These are phyloP conservation scores for Morpho deidamia DNA, from an alignment of 2,888 invertebrate genomes.

Conservation along the genomic window DNA sequence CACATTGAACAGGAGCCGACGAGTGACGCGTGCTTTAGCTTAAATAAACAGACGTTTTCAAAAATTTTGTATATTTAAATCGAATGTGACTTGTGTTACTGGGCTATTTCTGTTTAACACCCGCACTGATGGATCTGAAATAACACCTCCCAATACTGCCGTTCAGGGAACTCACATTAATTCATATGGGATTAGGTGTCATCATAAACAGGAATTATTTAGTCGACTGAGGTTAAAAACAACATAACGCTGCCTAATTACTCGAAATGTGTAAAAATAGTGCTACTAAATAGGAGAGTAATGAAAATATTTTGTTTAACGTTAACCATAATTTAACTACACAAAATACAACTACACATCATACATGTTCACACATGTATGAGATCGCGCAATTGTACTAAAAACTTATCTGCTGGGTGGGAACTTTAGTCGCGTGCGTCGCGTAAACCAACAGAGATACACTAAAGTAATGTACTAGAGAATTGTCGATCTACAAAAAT, in stretches of 20 bases:
- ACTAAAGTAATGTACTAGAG: too few relatives aligned
- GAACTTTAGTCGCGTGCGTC: too few relatives aligned
- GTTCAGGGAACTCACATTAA: constrained; percentile 68
- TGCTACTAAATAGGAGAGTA: too few relatives aligned
- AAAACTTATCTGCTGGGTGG: too few relatives aligned
- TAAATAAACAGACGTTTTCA: constrained; percentile 75
- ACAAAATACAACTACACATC: too few relatives aligned
- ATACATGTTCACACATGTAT: too few relatives aligned
- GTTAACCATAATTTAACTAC: too few relatives aligned
- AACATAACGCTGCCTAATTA: constrained; percentile 58
- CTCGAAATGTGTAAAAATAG: constrained; percentile 15
- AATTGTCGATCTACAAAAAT: too few relatives aligned
- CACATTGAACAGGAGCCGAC: constrained; percentile 22
- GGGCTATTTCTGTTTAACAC: constrained; percentile 70
- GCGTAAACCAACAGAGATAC: too few relatives aligned
- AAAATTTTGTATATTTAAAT: constrained; percentile 76
- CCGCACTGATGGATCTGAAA: constrained; percentile 68
- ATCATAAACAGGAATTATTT: constrained; percentile 78
- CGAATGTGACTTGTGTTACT: constrained; percentile 74
- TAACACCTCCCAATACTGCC: constrained; percentile 61
- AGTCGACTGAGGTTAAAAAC: constrained; percentile 73
- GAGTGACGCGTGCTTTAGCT: constrained; percentile 62
- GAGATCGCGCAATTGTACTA: too few relatives aligned
- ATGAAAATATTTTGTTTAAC: too few relatives aligned
- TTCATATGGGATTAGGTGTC: constrained; percentile 77